Base-by-base conservation (phyloP, 37 sponge, comb jelly and placozoan genomes). In the Aplysina aerophoba region DNA sequence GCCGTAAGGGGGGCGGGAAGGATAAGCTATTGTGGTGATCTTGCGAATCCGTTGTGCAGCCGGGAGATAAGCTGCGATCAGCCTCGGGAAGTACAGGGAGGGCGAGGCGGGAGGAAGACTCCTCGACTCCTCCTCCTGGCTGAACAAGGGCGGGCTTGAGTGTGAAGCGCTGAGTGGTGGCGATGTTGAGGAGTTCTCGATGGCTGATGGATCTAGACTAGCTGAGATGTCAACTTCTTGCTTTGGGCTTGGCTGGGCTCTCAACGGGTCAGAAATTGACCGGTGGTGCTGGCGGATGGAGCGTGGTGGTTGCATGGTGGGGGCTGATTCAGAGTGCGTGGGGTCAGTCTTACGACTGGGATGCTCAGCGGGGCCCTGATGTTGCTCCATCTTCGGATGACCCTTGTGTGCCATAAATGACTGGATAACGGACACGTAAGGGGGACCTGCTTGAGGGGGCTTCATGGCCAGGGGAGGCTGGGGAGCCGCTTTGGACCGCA, bases 61-160 rank as follows among this genome's bases (percentile, higher is more conserved):
- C 50, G 3, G 50, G 50, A 69, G 71, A 35, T 1, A 17, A 34
- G 17, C 17, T 69, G 71, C 28, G 1, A 12, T 69, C 71, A 8
- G 16, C 21, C 2, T 75, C 78, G 2, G 38, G 50, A 0, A 75
- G 78, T 4, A 50, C 25, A 19, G 78, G 78, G 54, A 75, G 44
- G 54, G 78, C 20, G 78, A 50, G 25, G 78, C 37, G 4, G 78
- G 53, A 36, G 44, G 78, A 16, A 75, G 78, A 21, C 54, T 75
- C 53, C 41, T 50, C 25, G 24, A 24, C 50, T 44, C 50, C 0
- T 75, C 78, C 53, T 75, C 78, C 54, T 40, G 50, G 4, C 34
- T 34, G 20, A 24, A 40, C 13, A 50, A 17, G 20, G 37, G 6
- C 20, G 16, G 44, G 78, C n/a, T 24, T 24, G 54, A 19, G 78